These are phyloP conservation scores for Falco concolor DNA, from an alignment of 2,797 vertebrate species.

Conservation along the genomic window DNA sequence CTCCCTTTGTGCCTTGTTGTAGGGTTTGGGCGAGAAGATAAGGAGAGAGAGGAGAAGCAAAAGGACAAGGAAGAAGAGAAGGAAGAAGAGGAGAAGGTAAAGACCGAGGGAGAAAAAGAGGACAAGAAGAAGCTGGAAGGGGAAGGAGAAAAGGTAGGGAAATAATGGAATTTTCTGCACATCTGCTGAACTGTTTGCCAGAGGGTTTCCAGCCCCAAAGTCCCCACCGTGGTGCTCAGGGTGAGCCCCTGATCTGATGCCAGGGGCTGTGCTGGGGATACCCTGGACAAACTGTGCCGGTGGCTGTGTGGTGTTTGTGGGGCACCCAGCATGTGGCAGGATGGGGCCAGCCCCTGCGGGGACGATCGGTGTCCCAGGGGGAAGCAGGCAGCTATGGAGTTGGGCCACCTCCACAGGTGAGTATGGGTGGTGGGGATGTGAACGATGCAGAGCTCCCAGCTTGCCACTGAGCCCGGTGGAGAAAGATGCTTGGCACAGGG, in stretches of 20 bases:
- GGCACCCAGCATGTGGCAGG: rapidly evolving
- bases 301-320: background rate
- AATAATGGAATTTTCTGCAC: background rate
- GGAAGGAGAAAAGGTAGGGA: constrained; percentile 9
- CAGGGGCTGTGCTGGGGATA: rapidly evolving
- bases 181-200: background rate
- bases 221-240: rapidly evolving
- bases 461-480: rapidly evolving
- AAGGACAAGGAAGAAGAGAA: background rate
- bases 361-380: background rate
- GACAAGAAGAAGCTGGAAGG: background rate
- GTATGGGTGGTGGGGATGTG: rapidly evolving
- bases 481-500: background rate
- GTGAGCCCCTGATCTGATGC: background rate
- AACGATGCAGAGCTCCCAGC: background rate
- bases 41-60: constrained; percentile 20
- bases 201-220: background rate
- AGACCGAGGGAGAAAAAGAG: background rate
- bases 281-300: background rate
- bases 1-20: background rate
- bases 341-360: background rate
- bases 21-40: constrained; percentile 69
- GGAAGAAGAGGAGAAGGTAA: background rate
- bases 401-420: background rate
- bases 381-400: background rate